Percentiles rank a stretch among this genome's conserved stretches.
Evolutionary conservation across 2,113 vertebrate genomes (phyloP).

Genomic region (Diglossa brunneiventris): DNA sequence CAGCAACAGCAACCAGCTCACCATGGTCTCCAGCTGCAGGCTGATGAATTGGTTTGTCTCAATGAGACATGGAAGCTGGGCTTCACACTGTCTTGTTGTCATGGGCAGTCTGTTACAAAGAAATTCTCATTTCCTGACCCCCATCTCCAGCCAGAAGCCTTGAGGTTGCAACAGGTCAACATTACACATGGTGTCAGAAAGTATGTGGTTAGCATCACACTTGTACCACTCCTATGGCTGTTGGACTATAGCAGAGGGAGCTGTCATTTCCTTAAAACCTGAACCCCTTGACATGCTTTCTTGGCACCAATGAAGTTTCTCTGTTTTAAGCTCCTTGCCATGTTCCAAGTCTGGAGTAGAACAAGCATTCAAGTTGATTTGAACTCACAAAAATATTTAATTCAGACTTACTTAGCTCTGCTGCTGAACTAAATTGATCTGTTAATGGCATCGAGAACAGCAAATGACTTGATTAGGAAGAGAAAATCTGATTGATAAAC

Average conservation of each 20-base stretch:
- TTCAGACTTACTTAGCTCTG: background rate
- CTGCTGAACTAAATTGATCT: background rate
- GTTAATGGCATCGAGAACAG: background rate
- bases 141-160: background rate
- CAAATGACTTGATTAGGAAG: background rate
- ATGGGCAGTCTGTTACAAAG: background rate
- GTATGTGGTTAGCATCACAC: rapidly evolving
- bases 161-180: rapidly evolving
- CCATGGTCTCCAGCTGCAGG: background rate
- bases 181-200: background rate
- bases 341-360: background rate
- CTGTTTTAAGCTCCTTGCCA: background rate
- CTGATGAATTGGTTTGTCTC: background rate
- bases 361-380: background rate
- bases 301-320: background rate
- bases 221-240: background rate
- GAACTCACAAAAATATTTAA: background rate
- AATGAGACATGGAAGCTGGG: background rate
- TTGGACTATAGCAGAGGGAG: background rate
- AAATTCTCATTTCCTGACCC: background rate
- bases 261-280: background rate
- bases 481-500: background rate
- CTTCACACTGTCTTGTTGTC: background rate
- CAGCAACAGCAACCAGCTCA: background rate
- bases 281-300: background rate